Conservation (phyloP, 2,113 vertebrate species). For the Dasyprocta punctata region DNA sequence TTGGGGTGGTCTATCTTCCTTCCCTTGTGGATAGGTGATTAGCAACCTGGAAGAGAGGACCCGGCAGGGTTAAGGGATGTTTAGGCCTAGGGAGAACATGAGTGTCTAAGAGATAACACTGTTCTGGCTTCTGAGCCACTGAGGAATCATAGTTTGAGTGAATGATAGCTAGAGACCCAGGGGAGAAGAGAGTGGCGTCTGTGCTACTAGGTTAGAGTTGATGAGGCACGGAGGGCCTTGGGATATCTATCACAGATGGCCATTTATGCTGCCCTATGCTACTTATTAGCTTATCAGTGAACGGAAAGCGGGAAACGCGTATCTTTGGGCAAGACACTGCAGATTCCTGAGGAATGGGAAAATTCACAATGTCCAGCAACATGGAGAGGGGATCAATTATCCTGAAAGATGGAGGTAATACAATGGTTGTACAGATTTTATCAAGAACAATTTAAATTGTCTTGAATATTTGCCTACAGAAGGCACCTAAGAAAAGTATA, state of each 20-base stretch:
- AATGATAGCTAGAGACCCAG: not conserved
- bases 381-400: not conserved
- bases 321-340: not conserved
- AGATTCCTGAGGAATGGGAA: conserved; percentile 21
- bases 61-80: not conserved
- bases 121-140: not conserved
- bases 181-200: not conserved
- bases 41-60: not conserved
- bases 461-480: not conserved
- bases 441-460: not conserved
- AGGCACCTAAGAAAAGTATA: not conserved
- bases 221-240: not conserved
- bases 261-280: not conserved
- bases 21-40: not conserved
- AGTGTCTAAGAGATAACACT: not conserved
- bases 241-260: not conserved
- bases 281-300: not conserved
- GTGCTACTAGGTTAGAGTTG: not conserved
- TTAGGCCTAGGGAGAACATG: not conserved
- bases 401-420: not conserved
- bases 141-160: not conserved
- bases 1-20: not conserved
- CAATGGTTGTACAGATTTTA: not conserved
- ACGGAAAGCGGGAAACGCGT: not conserved
- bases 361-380: conserved; percentile 3